Evolutionary conservation across 2,113 vertebrate genomes (phyloP).

Genomic region (Rhinogobius similis): DNA sequence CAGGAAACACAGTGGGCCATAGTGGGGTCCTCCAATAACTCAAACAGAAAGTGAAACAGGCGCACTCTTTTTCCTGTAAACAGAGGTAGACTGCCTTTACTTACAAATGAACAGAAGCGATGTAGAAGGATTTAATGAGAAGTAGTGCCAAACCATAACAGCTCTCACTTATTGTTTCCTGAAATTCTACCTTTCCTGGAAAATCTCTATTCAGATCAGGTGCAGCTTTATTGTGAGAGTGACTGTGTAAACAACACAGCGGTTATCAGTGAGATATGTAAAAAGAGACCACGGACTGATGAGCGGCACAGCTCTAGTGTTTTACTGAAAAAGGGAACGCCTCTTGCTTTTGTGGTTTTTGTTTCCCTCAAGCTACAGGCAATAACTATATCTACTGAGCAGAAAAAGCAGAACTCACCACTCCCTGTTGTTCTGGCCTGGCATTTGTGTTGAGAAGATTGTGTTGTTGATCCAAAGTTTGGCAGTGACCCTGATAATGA

Average conservation of each 20-base stretch:
- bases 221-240: conserved; percentile 1
- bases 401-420: conserved; percentile 81
- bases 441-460: conserved; percentile 38
- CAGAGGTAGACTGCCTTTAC: neutral
- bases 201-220: conserved; percentile 40
- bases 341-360: conserved; percentile 56
- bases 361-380: conserved; percentile 55
- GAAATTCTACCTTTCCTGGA: conserved; percentile 52
- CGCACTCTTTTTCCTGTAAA: conserved; percentile 75
- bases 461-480: conserved; percentile 41
- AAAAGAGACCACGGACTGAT: conserved; percentile 50
- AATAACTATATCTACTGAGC: conserved; percentile 65
- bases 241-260: conserved; percentile 46
- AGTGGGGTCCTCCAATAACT: conserved; percentile 79
- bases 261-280: conserved; percentile 65
- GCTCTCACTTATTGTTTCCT: conserved; percentile 59
- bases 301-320: conserved; percentile 43
- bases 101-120: neutral
- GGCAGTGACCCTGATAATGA: conserved; percentile 38
- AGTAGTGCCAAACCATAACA: conserved; percentile 29
- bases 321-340: conserved; percentile 72
- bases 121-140: neutral
- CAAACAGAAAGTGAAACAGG: conserved; percentile 82
- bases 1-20: conserved; percentile 81
- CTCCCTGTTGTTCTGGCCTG: conserved; percentile 49